Evolutionary conservation across 35 echinoderm and acorn worm genomes (phyloP).

Genomic region (Apostichopus parvimensis): DNA sequence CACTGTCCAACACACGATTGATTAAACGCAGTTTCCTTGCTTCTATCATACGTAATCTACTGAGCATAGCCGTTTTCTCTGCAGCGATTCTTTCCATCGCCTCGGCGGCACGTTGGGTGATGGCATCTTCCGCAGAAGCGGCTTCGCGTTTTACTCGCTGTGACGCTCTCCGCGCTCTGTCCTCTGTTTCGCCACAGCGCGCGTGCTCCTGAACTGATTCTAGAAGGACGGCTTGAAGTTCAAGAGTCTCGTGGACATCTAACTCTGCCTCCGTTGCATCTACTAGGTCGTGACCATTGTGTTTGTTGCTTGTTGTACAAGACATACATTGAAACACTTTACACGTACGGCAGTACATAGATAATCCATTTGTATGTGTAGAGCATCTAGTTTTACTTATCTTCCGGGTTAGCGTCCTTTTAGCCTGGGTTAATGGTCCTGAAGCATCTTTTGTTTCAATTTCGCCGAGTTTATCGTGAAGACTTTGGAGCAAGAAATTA

Average conservation of each 20-base stretch:
- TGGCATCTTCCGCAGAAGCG: conserved; percentile 9
- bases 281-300: conserved; percentile 32
- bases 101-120: conserved; percentile 20
- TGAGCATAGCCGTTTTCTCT: conserved; percentile 16
- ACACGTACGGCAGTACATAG: conserved; percentile 43
- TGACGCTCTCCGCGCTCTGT: not conserved
- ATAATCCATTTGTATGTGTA: conserved; percentile 14
- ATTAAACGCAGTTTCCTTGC: conserved; percentile 22
- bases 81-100: conserved; percentile 19
- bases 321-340: conserved; percentile 47
- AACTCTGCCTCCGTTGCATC: conserved; percentile 41
- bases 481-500: conserved; percentile 46
- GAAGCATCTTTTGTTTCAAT: conserved; percentile 16
- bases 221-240: conserved; percentile 28
- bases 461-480: conserved; percentile 31
- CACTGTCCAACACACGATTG: conserved; percentile 18
- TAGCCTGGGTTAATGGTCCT: not conserved
- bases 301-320: conserved; percentile 16
- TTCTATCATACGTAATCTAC: conserved; percentile 36
- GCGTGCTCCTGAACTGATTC: conserved; percentile 49
- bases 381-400: conserved; percentile 33
- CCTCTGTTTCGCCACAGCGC: conserved; percentile 31
- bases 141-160: conserved; percentile 43
- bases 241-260: conserved; percentile 50
- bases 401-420: not conserved